Evolutionary conservation across 2,888 invertebrate genomes (phyloP), one percentile per base, ranked within the genome.

Genomic region (Choreutis nemorana): DNA sequence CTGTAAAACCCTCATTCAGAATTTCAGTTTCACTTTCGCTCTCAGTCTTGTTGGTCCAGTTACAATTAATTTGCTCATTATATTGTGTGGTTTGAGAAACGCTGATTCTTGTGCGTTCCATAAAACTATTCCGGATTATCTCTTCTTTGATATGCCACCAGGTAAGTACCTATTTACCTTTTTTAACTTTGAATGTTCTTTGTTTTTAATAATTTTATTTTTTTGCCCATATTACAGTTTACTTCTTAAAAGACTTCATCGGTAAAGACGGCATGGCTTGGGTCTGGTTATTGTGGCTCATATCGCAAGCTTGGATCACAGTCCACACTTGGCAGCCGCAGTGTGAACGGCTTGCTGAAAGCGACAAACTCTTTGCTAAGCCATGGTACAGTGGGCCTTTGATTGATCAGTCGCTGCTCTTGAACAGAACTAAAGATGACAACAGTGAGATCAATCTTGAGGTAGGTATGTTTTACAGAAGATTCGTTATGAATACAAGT

Each of bases 1-100:
- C 1, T 93, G 92, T 72, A 91, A 91, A 75, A 89, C 94, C 37
- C 85, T 90, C 56, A 94, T 97, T 55, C 95, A 96, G 60, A 84
- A 86, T 30, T 88, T 93, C 56, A 90, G 94, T 44, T 94, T 90
- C 48, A 90, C 95, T 0, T 82, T 95, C 36, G 93, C 96, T 0
- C 68, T 94, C 22, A 87, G 83, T 46, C 71, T 96, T 7, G 84
- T 87, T 0, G 87, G 90, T 1, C 94, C 94, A 0, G 78, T 86
- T 1, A 82, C 89, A 2, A 77, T 94, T 2, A 84, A 85, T 10
- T 53, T 85, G n/a, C 75, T 91, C 18, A 84, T 90, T 20, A 64
- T 83, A 0, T 64, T 89, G 29, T 87, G 87, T 41, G 86, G 87
- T 23, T 47, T 85, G 21, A 86, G 87, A 42, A 83, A 83, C 29